phyloP scores from a whole-genome alignment of 2,113 vertebrate species.

The Dolichallabes microphthalmus region DNA sequence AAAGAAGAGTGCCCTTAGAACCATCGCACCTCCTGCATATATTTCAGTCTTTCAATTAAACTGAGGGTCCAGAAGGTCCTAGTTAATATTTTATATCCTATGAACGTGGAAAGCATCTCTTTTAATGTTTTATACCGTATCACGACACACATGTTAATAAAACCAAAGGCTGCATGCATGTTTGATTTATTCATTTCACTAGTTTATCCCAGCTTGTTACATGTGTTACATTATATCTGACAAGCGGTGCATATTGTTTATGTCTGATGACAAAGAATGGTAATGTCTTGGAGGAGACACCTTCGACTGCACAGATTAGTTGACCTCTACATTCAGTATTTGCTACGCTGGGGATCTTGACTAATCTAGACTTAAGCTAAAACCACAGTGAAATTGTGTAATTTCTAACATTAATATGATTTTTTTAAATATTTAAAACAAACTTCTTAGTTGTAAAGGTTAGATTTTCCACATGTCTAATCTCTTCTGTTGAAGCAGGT shows the following conservation, averaged over 20 bases:
- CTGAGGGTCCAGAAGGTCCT: neutral
- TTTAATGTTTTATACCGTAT: slow-evolving; percentile 12
- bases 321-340: neutral
- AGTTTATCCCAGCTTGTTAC: neutral
- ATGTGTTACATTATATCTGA: neutral
- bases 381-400: too few relatives aligned
- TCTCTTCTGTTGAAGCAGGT: neutral
- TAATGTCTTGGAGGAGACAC: neutral
- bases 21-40: neutral
- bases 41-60: slow-evolving; percentile 8
- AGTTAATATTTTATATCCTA: slow-evolving; percentile 25
- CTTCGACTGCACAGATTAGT: neutral
- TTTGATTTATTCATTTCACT: neutral
- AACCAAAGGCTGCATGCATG: neutral
- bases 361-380: too few relatives aligned
- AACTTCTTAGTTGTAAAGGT: too few relatives aligned
- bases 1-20: slow-evolving; percentile 13
- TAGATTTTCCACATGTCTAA: neutral
- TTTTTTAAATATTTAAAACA: too few relatives aligned
- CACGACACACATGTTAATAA: neutral
- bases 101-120: neutral
- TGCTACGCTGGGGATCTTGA: neutral
- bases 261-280: neutral
- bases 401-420: too few relatives aligned
- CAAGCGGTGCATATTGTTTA: neutral